These are phyloP conservation scores for Coptotermes formosanus DNA, from an alignment of 1,140 invertebrate genomes.

Conservation along the genomic window DNA sequence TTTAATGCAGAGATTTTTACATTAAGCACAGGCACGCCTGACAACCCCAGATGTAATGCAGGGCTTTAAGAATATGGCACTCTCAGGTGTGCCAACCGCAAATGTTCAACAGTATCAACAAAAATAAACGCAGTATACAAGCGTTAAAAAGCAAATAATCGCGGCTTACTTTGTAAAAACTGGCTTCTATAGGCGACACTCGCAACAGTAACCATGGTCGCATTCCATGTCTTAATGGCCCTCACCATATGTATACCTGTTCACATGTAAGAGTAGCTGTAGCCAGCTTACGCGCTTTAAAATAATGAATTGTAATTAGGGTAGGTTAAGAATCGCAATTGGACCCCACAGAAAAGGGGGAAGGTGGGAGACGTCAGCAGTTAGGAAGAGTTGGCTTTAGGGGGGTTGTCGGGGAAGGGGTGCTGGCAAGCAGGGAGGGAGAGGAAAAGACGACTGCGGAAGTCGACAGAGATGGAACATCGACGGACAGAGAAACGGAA, in stretches of 20 bases:
- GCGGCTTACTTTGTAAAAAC: neutral
- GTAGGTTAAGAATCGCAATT: slow-evolving; percentile 28
- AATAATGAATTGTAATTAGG: slow-evolving; percentile 28
- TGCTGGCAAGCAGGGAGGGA: neutral
- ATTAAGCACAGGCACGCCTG: too few relatives aligned
- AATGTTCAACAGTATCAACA: neutral
- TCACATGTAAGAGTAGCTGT: neutral
- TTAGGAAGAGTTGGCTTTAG: neutral
- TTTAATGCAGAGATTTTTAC: too few relatives aligned
- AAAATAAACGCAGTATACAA: neutral
- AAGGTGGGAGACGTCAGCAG: neutral
- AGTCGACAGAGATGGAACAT: slow-evolving; percentile 1
- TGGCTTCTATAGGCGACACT: neutral
- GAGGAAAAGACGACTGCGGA: neutral
- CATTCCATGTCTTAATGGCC: neutral
- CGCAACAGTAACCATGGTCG: neutral
- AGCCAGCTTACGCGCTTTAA: slow-evolving; percentile 8
- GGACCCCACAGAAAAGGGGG: neutral
- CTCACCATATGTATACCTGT: neutral
- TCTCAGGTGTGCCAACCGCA: too few relatives aligned
- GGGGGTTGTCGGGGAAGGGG: neutral
- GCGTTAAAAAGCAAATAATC: neutral
- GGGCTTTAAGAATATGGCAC: too few relatives aligned
- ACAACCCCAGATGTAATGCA: too few relatives aligned
- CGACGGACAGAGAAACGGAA: slow-evolving; percentile 29